Conservation (phyloP, 2,113 vertebrate genomes). For the Onychostoma macrolepis region DNA sequence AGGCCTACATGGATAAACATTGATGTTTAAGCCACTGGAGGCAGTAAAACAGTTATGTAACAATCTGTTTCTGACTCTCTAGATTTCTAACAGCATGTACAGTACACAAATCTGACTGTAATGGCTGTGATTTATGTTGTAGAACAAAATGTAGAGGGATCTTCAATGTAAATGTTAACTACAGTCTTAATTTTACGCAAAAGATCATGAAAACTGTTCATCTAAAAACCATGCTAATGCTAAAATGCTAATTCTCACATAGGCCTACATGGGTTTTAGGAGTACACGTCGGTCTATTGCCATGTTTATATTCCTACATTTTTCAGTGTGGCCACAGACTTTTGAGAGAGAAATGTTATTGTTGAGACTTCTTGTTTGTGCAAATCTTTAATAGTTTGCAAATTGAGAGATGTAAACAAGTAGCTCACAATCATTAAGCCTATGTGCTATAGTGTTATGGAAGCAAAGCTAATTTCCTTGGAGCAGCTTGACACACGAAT, state of each 20-base stretch:
- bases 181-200: not conserved
- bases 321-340: not conserved
- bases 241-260: not conserved
- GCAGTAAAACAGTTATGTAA: not conserved
- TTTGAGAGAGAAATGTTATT: not conserved
- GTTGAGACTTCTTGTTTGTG: not conserved
- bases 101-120: not conserved
- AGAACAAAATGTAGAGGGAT: not conserved
- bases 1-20: not conserved
- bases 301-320: not conserved
- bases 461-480: too few relatives aligned
- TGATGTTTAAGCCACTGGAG: not conserved
- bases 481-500: not conserved
- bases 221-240: not conserved
- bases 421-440: not conserved
- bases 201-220: not conserved
- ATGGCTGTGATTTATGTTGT: not conserved
- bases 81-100: not conserved
- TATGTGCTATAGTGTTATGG: too few relatives aligned
- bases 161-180: not conserved
- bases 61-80: not conserved
- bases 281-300: not conserved
- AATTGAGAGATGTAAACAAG: not conserved
- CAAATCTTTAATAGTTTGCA: not conserved
- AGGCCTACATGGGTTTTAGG: not conserved